A percentile compares a stretch with the other conserved stretches of the same genome.
Conservation (phyloP, 2,113 vertebrate genomes). For the Phasianus colchicus region DNA sequence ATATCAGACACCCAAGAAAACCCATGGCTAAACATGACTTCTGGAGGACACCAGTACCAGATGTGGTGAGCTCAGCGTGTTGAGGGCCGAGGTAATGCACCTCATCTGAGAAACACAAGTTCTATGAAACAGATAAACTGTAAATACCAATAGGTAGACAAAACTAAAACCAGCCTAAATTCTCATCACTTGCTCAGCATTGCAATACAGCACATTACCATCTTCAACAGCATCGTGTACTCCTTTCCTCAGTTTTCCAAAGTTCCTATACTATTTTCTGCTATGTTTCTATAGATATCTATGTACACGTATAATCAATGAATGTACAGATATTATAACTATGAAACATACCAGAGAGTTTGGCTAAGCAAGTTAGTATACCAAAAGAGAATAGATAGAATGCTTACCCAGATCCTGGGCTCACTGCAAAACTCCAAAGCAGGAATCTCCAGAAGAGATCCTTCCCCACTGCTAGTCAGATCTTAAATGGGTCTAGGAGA, state of each 20-base stretch:
- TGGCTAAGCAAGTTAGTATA: no score
- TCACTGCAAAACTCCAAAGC: no score
- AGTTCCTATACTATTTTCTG: neutral
- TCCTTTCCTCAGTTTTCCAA: neutral
- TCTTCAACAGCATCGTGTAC: neutral
- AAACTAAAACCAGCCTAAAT: neutral
- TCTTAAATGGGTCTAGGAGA: no score
- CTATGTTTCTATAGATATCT: neutral
- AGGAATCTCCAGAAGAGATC: no score
- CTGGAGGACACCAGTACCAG: accelerated
- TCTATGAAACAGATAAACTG: neutral
- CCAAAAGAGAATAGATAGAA: no score
- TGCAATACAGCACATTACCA: neutral
- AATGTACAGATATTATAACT: no score
- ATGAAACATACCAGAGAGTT: no score
- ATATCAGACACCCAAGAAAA: neutral
- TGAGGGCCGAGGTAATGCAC: neutral
- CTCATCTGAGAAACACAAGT: neutral
- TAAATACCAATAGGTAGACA: neutral
- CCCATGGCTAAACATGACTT: accelerated
- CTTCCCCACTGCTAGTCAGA: no score
- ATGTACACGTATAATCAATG: no score
- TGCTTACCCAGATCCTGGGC: no score
- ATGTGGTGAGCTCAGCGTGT: accelerated
- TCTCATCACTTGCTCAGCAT: neutral